phyloP scores from a whole-genome alignment of 2,888 invertebrate genomes.

The Ophion slaviceki region DNA sequence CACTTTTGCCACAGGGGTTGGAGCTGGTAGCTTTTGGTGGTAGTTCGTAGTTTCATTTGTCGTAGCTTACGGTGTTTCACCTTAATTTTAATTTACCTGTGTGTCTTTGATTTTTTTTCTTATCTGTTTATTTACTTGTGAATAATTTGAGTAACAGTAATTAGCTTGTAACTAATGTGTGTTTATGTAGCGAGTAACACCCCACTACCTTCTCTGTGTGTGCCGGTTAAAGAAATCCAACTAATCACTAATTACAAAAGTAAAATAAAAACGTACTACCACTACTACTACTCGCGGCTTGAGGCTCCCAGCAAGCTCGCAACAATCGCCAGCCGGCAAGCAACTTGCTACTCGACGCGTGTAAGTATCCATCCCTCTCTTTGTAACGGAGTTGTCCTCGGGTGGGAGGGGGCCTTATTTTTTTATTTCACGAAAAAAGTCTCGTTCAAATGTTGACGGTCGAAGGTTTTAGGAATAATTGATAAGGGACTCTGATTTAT shows the following conservation, averaged over 20 bases:
- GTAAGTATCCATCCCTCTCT: conserved; percentile 77
- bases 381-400: conserved; percentile 35
- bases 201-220: conserved; percentile 77
- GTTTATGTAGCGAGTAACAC: conserved; percentile 83
- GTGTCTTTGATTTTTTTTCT: conserved; percentile 29
- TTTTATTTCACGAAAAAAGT: neutral
- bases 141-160: conserved; percentile 72
- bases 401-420: neutral
- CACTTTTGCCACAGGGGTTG: conserved; percentile 3
- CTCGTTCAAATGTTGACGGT: neutral
- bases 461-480: neutral
- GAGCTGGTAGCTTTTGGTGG: conserved; percentile 50
- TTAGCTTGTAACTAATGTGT: conserved; percentile 83
- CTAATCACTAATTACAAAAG: conserved; percentile 80
- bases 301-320: conserved; percentile 75
- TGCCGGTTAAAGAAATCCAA: conserved; percentile 79
- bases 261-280: conserved; percentile 29
- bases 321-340: conserved; percentile 70
- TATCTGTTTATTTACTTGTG: conserved; percentile 19
- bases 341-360: conserved; percentile 75
- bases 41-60: conserved; percentile 36
- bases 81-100: conserved; percentile 29
- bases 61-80: conserved; percentile 20
- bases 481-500: neutral
- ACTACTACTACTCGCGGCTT: conserved; percentile 74